Evolutionary conservation across 2,797 vertebrate genomes (phyloP).

Genomic region (Anableps anableps): DNA sequence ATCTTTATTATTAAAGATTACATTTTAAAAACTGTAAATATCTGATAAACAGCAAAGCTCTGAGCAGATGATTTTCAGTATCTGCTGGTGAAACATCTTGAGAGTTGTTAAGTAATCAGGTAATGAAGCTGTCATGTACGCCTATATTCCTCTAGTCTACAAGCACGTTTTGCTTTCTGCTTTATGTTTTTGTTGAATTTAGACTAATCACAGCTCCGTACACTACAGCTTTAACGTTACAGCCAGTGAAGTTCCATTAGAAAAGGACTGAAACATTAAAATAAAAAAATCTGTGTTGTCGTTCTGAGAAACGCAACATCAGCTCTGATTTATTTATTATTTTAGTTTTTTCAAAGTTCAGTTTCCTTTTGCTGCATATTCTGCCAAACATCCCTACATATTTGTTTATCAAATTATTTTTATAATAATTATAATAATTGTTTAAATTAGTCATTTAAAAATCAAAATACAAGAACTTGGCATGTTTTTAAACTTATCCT

Average conservation of each 20-base stretch:
- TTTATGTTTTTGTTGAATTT: no score
- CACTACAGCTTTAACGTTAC: neutral
- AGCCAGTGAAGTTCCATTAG: neutral
- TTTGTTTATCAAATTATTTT: neutral
- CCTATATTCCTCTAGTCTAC: no score
- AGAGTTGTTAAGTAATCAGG: no score
- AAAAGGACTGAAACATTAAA: neutral
- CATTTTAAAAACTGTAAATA: no score
- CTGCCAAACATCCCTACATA: neutral
- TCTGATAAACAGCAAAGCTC: no score
- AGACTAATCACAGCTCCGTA: no score
- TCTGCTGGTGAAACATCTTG: no score
- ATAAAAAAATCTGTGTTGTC: neutral
- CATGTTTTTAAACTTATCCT: neutral
- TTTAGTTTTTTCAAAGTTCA: neutral
- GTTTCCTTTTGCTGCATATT: neutral
- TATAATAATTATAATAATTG: neutral
- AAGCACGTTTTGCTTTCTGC: no score
- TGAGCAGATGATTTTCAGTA: no score
- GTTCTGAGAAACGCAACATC: neutral
- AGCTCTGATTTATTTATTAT: neutral
- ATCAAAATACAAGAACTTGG: neutral
- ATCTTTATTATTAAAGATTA: no score
- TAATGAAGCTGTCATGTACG: no score
- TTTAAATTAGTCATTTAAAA: neutral